A percentile compares a stretch with the other conserved stretches of the same genome.
Evolutionary conservation across 2,113 vertebrate species (phyloP).

Genomic region (Leptobrachium leishanense): DNA sequence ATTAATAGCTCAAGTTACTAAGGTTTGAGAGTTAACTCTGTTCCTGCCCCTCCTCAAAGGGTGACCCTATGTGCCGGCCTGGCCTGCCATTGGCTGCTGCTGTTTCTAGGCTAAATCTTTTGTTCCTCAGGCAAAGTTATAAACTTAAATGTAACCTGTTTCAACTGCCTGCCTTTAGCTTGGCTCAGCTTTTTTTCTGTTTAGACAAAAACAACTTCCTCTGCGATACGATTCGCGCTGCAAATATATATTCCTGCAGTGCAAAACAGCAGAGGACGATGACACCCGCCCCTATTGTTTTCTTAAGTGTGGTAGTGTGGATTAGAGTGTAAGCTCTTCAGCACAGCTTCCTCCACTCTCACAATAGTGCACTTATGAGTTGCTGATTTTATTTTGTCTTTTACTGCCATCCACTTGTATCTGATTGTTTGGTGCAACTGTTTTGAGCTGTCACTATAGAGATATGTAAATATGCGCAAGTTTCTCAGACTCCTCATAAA

Average conservation of each 20-base stretch:
- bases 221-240: slow-evolving; percentile 12
- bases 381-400: neutral
- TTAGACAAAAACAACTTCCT: slow-evolving; percentile 40
- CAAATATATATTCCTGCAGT: neutral
- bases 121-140: slow-evolving; percentile 41
- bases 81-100: slow-evolving; percentile 21
- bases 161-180: slow-evolving; percentile 9
- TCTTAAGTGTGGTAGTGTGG: neutral
- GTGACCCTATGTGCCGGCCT: slow-evolving; percentile 9
- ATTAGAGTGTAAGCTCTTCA: neutral
- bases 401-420: neutral
- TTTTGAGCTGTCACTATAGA: neutral
- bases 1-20: slow-evolving; percentile 45
- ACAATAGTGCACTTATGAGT: neutral
- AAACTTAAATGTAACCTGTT: slow-evolving; percentile 32
- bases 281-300: neutral
- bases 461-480: neutral
- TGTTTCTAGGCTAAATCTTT: slow-evolving; percentile 43
- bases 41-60: slow-evolving; percentile 31
- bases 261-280: neutral
- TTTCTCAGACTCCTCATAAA: neutral
- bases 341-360: neutral
- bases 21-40: slow-evolving; percentile 27
- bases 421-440: neutral
- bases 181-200: neutral